Conservation (phyloP, 1,140 invertebrate species). For the Tachypleus tridentatus region DNA sequence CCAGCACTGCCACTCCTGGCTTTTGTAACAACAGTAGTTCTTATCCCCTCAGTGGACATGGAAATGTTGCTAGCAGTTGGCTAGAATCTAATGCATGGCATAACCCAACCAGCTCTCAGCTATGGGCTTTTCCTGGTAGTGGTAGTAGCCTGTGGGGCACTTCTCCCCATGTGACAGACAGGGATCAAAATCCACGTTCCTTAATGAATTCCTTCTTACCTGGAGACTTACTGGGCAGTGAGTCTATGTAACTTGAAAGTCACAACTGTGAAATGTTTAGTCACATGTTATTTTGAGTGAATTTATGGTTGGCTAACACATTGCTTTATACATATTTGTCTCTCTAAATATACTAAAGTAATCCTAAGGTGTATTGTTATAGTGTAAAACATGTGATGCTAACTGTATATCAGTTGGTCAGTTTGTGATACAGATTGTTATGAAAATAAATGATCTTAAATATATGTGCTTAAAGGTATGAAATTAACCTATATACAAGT, state of each 20-base stretch:
- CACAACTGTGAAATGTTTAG: too few species aligned
- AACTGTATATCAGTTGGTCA: too few species aligned
- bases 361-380: too few species aligned
- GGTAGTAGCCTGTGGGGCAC: slow-evolving; percentile 47
- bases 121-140: slow-evolving; percentile 32
- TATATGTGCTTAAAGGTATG: too few species aligned
- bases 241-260: slow-evolving; percentile 14
- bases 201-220: slow-evolving; percentile 75
- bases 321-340: too few species aligned
- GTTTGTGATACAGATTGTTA: too few species aligned
- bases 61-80: slow-evolving; percentile 16
- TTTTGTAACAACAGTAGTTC: slow-evolving; percentile 26
- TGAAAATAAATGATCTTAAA: too few species aligned
- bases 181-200: slow-evolving; percentile 64
- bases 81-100: not conserved
- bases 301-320: too few species aligned
- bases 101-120: slow-evolving; percentile 5
- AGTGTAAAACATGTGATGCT: too few species aligned
- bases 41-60: slow-evolving; percentile 33
- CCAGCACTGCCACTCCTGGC: slow-evolving; percentile 22
- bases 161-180: slow-evolving; percentile 34
- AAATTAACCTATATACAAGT: too few species aligned
- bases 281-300: too few species aligned
- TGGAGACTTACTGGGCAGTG: slow-evolving; percentile 63
- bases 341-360: too few species aligned